Evolutionary conservation across 2,888 invertebrate species (phyloP), one percentile per base, ranked within the genome.

Genomic region (Halictus ligatus): DNA sequence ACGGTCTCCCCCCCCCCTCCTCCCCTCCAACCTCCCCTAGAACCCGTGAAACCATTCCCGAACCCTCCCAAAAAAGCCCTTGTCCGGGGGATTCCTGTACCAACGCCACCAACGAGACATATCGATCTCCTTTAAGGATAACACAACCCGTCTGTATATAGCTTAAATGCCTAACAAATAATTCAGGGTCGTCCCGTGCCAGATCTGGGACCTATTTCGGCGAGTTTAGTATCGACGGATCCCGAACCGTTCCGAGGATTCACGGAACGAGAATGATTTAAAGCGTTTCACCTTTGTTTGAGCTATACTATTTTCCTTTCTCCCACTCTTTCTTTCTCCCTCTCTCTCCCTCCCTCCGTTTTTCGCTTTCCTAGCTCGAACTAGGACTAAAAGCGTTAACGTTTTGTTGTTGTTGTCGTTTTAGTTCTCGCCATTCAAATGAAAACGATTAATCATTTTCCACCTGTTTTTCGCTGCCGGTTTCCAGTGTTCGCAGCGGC

Each of bases 51-150:
- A 18, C 69, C 35, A 7, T 35, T 21, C 40, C 40, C 64, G 64
- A 29, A 10, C 18, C 40, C 21, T 12, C 3, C 3, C 18, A 35
- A 69, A 29, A 12, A 40, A 35, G 21, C 40, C 91, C 89, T 43
- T 90, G 89, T 88, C 89, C 85, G 87, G 90, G 64, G 91, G 92
- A 91, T 88, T 90, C 89, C 84, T 89, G 89, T 88, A 91, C 91
- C 91, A 90, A 92, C 90, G 91, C 92, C 92, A 92, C 87, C 93
- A 94, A 93, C 92, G 92, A 93, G 93, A 94, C 94, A 94, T 94
- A 94, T 94, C 94, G 94, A 94, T 91, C 92, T 91, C 91, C 88
- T 89, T 90, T 89, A 91, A 93, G 91, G 92, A 92, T 91, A 90
- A 92, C 85, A 89, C 86, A 89, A 84, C 90, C 91, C 91, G 89